These are phyloP conservation scores for Halcyon chelicuti DNA, from an alignment of 2,797 vertebrate species.

Conservation along the genomic window DNA sequence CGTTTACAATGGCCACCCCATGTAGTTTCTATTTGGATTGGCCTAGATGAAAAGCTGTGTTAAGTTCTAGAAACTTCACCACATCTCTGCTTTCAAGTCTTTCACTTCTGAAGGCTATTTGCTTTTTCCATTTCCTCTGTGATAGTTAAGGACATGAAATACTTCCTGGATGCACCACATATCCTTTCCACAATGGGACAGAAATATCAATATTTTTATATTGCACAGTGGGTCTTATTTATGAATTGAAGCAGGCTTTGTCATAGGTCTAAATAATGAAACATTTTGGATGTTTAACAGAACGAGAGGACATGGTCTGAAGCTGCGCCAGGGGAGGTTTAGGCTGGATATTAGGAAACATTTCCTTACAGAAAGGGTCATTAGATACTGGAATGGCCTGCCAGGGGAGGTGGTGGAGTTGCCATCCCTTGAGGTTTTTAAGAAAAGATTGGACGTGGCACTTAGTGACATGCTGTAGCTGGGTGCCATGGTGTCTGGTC, in stretches of 20 bases:
- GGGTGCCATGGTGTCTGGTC: too few relatives aligned
- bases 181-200: conserved; percentile 23
- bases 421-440: too few relatives aligned
- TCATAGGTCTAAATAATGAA: conserved; percentile 32
- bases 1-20: neutral
- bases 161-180: conserved; percentile 25
- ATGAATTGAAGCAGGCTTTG: conserved; percentile 14
- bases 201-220: conserved; percentile 41
- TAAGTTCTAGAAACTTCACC: conserved; percentile 48
- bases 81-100: conserved; percentile 21
- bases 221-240: conserved; percentile 30
- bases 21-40: neutral
- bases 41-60: neutral
- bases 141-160: conserved; percentile 41
- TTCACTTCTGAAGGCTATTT: conserved; percentile 45
- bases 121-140: conserved; percentile 37
- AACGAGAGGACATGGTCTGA: too few relatives aligned
- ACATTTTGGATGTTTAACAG: neutral
- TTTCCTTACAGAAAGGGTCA: too few relatives aligned
- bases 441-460: too few relatives aligned
- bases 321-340: too few relatives aligned
- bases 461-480: too few relatives aligned
- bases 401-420: too few relatives aligned
- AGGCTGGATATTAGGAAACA: too few relatives aligned
- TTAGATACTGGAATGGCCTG: too few relatives aligned